These are phyloP conservation scores for Blomia tropicalis DNA, from an alignment of 2,888 invertebrate species.

Conservation along the genomic window DNA sequence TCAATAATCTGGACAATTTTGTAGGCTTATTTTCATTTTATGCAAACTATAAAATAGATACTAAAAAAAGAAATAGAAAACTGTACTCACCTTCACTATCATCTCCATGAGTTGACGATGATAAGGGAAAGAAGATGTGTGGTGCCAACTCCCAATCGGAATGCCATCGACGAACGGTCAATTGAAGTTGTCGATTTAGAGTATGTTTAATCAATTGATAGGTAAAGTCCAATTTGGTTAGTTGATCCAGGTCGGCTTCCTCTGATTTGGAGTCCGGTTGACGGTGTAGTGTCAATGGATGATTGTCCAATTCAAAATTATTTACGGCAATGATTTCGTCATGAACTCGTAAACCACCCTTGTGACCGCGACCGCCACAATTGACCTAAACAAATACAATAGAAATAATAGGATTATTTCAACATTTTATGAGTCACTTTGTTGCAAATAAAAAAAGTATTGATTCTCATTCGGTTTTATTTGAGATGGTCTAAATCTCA, in stretches of 20 bases:
- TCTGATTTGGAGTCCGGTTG: background rate
- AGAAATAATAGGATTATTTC: background rate
- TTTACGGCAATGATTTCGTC: conserved; percentile 25
- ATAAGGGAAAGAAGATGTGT: conserved; percentile 17
- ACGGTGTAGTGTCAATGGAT: conserved; percentile 23
- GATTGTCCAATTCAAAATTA: conserved; percentile 25
- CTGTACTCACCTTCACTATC: conserved; percentile 12
- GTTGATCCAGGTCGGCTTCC: background rate
- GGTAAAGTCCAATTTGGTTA: conserved; percentile 27
- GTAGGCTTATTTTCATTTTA: too few species aligned
- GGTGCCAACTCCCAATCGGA: conserved; percentile 20
- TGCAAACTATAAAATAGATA: background rate
- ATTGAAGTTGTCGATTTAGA: conserved; percentile 22
- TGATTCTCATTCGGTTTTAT: too few species aligned
- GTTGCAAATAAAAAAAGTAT: too few species aligned
- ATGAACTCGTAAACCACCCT: conserved; percentile 23
- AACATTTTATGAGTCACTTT: too few species aligned
- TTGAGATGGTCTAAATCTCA: too few species aligned
- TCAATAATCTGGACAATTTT: too few species aligned
- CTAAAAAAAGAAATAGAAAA: background rate
- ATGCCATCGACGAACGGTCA: conserved; percentile 23
- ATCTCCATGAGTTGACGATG: background rate
- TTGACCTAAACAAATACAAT: conserved; percentile 19
- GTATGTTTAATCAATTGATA: conserved; percentile 27
- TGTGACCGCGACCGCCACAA: conserved; percentile 25